These are phyloP conservation scores for Cheumatopsyche charites DNA, from an alignment of 1,140 invertebrate genomes.

Conservation along the genomic window DNA sequence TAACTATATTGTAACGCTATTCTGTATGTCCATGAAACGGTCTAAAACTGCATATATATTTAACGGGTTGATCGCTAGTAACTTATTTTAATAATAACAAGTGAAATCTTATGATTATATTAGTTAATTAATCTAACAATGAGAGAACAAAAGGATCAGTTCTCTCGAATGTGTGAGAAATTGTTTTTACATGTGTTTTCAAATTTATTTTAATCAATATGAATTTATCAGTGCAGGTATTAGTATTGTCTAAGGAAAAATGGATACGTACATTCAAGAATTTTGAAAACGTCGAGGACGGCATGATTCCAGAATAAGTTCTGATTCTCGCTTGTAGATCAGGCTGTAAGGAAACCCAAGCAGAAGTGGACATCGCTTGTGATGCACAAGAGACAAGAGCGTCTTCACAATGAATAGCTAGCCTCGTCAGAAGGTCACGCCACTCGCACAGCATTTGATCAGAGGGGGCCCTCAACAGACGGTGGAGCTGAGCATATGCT, in stretches of 20 bases:
- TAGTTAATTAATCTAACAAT: too few relatives aligned
- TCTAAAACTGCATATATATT: too few relatives aligned
- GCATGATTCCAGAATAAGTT: slow-evolving; percentile 10
- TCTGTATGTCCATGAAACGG: too few relatives aligned
- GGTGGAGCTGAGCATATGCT: slow-evolving; percentile 27
- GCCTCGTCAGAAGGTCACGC: background rate
- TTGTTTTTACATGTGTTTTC: too few relatives aligned
- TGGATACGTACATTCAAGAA: slow-evolving; percentile 18
- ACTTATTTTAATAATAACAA: too few relatives aligned
- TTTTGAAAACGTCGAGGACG: slow-evolving; percentile 24
- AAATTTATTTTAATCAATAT: too few relatives aligned
- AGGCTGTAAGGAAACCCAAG: slow-evolving; percentile 22
- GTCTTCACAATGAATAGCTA: slow-evolving; percentile 30
- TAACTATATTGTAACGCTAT: background rate
- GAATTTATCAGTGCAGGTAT: too few relatives aligned
- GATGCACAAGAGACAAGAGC: slow-evolving; percentile 23
- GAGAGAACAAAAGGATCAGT: too few relatives aligned
- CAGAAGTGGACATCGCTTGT: slow-evolving; percentile 29
- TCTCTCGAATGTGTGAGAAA: too few relatives aligned
- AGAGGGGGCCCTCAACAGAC: background rate
- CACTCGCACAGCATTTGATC: background rate
- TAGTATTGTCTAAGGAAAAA: too few relatives aligned
- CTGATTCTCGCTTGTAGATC: slow-evolving; percentile 25
- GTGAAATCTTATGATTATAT: too few relatives aligned
- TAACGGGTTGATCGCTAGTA: too few relatives aligned